phyloP scores from a whole-genome alignment of 1,140 invertebrate genomes.

The Leguminivora glycinivorella region DNA sequence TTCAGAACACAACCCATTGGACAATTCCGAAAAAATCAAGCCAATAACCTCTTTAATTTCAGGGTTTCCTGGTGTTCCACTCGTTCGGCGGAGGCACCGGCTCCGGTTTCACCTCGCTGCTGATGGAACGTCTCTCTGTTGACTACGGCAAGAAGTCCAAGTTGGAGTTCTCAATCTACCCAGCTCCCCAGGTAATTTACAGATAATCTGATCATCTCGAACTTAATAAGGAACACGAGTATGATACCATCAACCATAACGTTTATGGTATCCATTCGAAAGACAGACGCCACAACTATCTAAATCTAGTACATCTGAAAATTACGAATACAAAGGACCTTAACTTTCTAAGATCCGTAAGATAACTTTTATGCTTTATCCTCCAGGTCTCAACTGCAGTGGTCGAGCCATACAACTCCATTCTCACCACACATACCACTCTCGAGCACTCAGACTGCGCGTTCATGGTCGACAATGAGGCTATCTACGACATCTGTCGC shows the following conservation, averaged over 20 bases:
- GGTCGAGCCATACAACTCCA: constrained; percentile 92
- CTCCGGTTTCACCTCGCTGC: constrained; percentile 89
- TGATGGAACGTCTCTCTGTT: constrained; percentile 90
- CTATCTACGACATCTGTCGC: constrained; percentile 94
- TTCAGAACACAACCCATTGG: no score
- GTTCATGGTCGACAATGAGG: constrained; percentile 95
- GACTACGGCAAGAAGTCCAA: constrained; percentile 92
- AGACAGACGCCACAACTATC: no score
- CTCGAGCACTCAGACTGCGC: constrained; percentile 89
- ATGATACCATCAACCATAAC: no score
- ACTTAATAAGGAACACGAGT: no score
- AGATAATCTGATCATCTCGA: no score
- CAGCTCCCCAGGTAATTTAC: constrained; percentile 91
- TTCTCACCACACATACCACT: constrained; percentile 89
- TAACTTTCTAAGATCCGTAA: no score
- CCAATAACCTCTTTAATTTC: no score
- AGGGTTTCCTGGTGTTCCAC: constrained; percentile 92
- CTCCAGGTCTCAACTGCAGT: constrained; percentile 87
- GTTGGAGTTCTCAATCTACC: constrained; percentile 91
- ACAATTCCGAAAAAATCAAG: no score
- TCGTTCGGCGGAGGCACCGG: constrained; percentile 93
- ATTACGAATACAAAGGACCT: no score
- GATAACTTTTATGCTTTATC: constrained; percentile 3
- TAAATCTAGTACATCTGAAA: no score
- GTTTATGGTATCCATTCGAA: no score